phyloP scores from a whole-genome alignment of 1,140 invertebrate species.

The Trichonephila clavipes region DNA sequence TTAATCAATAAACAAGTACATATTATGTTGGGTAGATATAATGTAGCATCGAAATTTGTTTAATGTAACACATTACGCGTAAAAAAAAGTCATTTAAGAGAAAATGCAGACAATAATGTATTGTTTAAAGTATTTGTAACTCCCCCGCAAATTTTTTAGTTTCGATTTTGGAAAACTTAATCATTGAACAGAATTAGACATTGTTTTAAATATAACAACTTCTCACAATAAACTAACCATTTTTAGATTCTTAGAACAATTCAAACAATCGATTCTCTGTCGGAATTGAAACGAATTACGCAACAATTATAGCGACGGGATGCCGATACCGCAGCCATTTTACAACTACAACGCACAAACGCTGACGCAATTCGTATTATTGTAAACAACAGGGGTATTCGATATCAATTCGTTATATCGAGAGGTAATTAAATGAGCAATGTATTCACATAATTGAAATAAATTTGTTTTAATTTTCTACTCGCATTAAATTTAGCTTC shows the following conservation, averaged over 20 bases:
- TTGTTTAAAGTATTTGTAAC: too few species aligned
- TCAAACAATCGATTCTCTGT: conserved; percentile 78
- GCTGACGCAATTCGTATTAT: conserved; percentile 45
- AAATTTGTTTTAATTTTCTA: too few species aligned
- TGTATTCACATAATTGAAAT: too few species aligned
- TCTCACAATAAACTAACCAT: conserved; percentile 46
- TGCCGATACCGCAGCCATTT: conserved; percentile 79
- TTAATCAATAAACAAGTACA: too few species aligned
- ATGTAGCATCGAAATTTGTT: too few species aligned
- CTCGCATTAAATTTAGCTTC: too few species aligned
- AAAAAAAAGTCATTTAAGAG: too few species aligned
- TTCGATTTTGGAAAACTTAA: background rate
- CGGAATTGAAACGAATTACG: conserved; percentile 79
- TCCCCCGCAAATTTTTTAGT: background rate
- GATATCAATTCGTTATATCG: background rate
- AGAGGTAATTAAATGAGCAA: background rate
- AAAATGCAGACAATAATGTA: too few species aligned
- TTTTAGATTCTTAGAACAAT: conserved; percentile 4
- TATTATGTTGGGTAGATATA: too few species aligned
- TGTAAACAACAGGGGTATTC: conserved; percentile 48
- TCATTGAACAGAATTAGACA: too few species aligned
- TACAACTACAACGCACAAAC: conserved; percentile 63
- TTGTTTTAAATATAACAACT: too few species aligned
- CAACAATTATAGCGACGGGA: conserved; percentile 76
- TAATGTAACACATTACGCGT: too few species aligned